These are phyloP conservation scores for Graptemys geographica DNA, from an alignment of 2,797 vertebrate genomes.

Conservation along the genomic window DNA sequence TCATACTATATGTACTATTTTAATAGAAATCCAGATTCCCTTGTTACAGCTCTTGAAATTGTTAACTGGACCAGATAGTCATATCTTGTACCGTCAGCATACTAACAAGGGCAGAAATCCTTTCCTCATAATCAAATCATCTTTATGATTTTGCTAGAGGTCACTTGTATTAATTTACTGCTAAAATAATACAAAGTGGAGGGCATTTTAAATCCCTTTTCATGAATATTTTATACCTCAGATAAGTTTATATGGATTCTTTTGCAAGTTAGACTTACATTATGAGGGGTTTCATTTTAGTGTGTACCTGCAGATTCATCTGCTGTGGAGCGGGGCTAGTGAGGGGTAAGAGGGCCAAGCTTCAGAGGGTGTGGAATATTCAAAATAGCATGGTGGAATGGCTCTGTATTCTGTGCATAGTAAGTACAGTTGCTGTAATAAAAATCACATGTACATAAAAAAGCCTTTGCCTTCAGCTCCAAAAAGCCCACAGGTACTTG, in stretches of 20 bases:
- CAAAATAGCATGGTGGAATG: neutral
- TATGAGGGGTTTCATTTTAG: neutral
- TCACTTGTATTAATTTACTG: conserved; percentile 53
- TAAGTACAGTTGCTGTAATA: neutral
- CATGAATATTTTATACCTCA: conserved; percentile 42
- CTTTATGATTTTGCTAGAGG: conserved; percentile 34
- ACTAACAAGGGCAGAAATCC: conserved; percentile 16
- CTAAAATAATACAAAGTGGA: conserved; percentile 41
- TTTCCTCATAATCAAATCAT: conserved; percentile 12
- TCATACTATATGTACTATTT: conserved; percentile 43
- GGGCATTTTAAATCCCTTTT: conserved; percentile 40
- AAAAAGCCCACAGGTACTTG: neutral
- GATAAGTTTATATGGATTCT: conserved; percentile 7
- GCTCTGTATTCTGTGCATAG: neutral
- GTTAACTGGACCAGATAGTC: conserved; percentile 25
- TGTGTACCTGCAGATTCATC: neutral
- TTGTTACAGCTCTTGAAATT: conserved; percentile 47
- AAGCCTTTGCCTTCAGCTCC: neutral
- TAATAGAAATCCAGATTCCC: conserved; percentile 48
- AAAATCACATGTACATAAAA: neutral
- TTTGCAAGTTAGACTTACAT: neutral
- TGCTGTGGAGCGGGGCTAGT: neutral
- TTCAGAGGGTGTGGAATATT: neutral
- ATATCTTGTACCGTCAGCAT: neutral
- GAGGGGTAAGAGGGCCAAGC: neutral